A percentile compares a stretch with the other conserved stretches of the same genome.
Evolutionary conservation across 1,140 invertebrate genomes (phyloP).

Genomic region (Bombus waltoni): DNA sequence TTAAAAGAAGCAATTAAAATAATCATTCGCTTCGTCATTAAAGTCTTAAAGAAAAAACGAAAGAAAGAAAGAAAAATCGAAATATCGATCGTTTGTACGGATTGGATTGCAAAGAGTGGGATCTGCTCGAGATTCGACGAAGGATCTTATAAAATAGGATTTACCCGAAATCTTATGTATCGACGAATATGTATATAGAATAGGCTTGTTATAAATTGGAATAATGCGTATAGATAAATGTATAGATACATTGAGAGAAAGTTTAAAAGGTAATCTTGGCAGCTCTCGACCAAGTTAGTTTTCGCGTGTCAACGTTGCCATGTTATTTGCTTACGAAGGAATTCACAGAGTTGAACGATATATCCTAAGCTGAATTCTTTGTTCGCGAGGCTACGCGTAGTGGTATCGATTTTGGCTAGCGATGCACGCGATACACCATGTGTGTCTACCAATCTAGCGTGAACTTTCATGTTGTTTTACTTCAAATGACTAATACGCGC

Average conservation of each 20-base stretch:
- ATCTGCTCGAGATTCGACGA: not conserved
- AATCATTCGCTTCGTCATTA: not conserved
- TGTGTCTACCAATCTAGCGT: not conserved
- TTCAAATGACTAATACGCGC: not conserved
- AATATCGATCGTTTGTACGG: not conserved
- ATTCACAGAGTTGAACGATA: not conserved
- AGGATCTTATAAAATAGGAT: not conserved
- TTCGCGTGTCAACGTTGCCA: not conserved
- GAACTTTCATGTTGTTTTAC: not conserved
- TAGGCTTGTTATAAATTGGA: not conserved
- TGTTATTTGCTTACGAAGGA: not conserved
- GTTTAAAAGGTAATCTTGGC: not conserved
- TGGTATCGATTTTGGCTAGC: slow-evolving; percentile 35
- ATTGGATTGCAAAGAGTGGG: not conserved
- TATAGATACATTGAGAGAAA: not conserved
- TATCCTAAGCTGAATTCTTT: too few species aligned
- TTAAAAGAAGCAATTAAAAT: not conserved
- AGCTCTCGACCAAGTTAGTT: not conserved
- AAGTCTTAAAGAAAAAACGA: not conserved
- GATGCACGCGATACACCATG: not conserved
- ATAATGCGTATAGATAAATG: not conserved
- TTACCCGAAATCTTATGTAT: not conserved
- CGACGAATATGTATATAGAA: not conserved
- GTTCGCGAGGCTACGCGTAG: slow-evolving; percentile 7
- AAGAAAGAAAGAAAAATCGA: not conserved